Percentiles rank a stretch among this genome's conserved stretches.
These are phyloP conservation scores for Malurus elegans DNA, from an alignment of 2,113 vertebrate genomes.

Conservation along the genomic window DNA sequence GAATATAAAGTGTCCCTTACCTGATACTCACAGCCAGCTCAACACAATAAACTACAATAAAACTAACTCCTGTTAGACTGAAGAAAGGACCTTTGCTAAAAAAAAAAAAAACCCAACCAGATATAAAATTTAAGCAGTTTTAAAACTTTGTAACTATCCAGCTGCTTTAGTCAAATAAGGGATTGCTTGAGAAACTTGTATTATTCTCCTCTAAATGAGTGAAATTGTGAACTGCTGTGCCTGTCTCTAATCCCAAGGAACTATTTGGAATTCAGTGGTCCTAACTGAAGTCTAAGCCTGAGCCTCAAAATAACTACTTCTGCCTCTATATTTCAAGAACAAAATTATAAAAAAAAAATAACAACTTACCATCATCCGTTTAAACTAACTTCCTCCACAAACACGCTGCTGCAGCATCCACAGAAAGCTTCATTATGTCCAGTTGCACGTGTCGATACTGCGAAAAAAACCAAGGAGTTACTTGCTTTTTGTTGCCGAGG, in stretches of 20 bases:
- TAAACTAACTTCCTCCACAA: background rate
- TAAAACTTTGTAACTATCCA: background rate
- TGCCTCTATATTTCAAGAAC: too few relatives aligned
- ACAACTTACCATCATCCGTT: background rate
- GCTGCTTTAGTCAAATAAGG: background rate
- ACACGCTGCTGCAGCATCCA: background rate
- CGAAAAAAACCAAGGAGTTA: background rate
- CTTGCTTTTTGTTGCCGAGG: background rate
- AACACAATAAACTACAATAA: background rate
- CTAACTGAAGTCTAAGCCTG: background rate
- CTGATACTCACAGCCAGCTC: background rate
- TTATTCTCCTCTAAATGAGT: background rate
- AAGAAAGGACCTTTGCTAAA: fast-evolving
- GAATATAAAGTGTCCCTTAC: background rate
- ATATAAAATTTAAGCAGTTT: fast-evolving
- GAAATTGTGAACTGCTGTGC: background rate
- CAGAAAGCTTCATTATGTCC: background rate
- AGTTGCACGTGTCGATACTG: background rate
- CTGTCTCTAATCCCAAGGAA: background rate
- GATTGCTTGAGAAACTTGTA: background rate
- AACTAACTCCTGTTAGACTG: background rate
- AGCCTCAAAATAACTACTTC: background rate
- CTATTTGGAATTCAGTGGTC: background rate
- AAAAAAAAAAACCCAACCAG: background rate
- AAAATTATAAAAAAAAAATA: too few relatives aligned